phyloP scores from a whole-genome alignment of 2,113 vertebrate species.

The Lophius piscatorius region DNA sequence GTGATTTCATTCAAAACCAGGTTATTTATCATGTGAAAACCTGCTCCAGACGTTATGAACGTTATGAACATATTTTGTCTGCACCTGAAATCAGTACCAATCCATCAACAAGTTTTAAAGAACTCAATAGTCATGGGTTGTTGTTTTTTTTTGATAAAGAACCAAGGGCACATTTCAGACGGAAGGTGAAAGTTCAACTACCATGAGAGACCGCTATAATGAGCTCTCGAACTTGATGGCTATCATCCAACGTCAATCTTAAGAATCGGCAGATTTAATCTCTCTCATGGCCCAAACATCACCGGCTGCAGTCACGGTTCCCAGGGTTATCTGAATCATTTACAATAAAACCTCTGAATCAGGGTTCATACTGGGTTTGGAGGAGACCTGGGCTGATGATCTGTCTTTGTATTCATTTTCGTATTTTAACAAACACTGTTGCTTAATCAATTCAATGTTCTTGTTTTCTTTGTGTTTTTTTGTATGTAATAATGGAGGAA shows the following conservation, averaged over 20 bases:
- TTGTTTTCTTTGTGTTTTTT: too few relatives aligned
- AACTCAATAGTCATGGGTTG: not conserved
- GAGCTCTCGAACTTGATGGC: slow-evolving; percentile 23
- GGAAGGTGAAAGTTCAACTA: slow-evolving; percentile 43
- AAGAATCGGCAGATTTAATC: slow-evolving; percentile 32
- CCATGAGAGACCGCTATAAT: not conserved
- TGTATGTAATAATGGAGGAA: too few relatives aligned
- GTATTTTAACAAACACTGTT: too few relatives aligned
- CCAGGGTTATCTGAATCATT: slow-evolving; percentile 29
- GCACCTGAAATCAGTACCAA: too few relatives aligned
- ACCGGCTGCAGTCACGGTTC: slow-evolving; percentile 4
- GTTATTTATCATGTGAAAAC: not conserved
- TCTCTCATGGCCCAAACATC: not conserved
- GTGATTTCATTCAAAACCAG: not conserved
- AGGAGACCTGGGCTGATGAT: too few relatives aligned
- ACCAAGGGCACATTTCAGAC: slow-evolving; percentile 28
- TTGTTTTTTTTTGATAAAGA: not conserved
- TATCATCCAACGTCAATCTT: slow-evolving; percentile 23
- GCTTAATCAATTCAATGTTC: too few relatives aligned
- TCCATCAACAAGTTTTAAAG: not conserved
- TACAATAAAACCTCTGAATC: slow-evolving; percentile 27
- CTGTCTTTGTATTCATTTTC: too few relatives aligned
- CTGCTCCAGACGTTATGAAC: too few relatives aligned
- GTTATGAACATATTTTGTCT: too few relatives aligned
- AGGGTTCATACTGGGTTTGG: too few relatives aligned